Evolutionary conservation across 35 echinoderm and acorn worm species (phyloP).

Genomic region (Acanthaster planci): DNA sequence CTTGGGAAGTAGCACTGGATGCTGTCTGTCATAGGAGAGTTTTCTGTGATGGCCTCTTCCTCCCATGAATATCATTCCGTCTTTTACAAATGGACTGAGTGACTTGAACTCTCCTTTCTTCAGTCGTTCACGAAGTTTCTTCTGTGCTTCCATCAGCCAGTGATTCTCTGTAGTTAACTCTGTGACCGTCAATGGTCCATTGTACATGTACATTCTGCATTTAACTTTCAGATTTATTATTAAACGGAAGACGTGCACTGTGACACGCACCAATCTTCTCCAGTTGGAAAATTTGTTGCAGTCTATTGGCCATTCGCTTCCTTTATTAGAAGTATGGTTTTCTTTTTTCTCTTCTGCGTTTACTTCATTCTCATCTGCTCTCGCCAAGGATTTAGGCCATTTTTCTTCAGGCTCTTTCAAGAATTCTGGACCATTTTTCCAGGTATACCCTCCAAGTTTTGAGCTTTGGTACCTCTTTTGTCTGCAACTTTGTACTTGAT

Average conservation of each 20-base stretch:
- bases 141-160: slow-evolving; percentile 51
- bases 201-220: background rate
- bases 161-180: slow-evolving; percentile 13
- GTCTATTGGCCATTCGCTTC: background rate
- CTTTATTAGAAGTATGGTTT: background rate
- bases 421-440: slow-evolving; percentile 10
- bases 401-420: slow-evolving; percentile 11
- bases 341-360: slow-evolving; percentile 11
- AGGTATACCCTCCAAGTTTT: background rate
- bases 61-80: slow-evolving; percentile 18
- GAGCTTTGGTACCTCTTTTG: slow-evolving; percentile 26
- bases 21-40: slow-evolving; percentile 44
- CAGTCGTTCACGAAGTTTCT: slow-evolving; percentile 3
- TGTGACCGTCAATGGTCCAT: background rate
- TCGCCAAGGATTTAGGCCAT: background rate
- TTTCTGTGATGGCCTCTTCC: slow-evolving; percentile 41
- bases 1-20: slow-evolving; percentile 49
- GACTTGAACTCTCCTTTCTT: slow-evolving; percentile 51
- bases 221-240: background rate
- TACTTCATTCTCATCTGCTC: background rate
- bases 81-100: slow-evolving; percentile 60
- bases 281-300: background rate
- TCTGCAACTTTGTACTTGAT: slow-evolving; percentile 65
- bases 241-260: background rate
- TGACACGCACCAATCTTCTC: background rate